phyloP scores from a whole-genome alignment of 2,113 vertebrate genomes.

The Odobenus rosmarus region DNA sequence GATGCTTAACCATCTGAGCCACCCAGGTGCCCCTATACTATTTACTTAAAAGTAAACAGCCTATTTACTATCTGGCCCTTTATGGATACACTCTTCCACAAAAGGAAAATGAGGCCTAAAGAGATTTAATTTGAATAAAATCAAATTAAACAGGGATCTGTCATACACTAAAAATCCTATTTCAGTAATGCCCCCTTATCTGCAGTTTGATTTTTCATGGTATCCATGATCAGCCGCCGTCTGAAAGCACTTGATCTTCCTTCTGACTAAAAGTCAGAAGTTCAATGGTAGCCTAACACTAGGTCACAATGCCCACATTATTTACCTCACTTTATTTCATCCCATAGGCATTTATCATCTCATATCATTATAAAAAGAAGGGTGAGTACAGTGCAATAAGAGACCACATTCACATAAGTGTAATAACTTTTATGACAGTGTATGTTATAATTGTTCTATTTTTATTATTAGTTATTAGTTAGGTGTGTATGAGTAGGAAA shows the following conservation, averaged over 20 bases:
- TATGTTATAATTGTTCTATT: background rate
- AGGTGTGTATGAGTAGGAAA: background rate
- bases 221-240: background rate
- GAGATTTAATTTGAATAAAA: slow-evolving; percentile 26
- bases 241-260: background rate
- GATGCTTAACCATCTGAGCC: too few relatives aligned
- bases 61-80: background rate
- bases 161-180: background rate
- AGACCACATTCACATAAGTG: background rate
- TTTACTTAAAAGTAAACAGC: background rate
- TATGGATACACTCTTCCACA: background rate
- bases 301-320: background rate
- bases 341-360: background rate
- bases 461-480: background rate
- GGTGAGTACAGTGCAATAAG: background rate
- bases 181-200: background rate
- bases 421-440: background rate
- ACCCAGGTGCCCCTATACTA: too few relatives aligned
- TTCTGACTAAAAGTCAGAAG: background rate
- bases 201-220: background rate
- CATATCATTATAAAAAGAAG: background rate
- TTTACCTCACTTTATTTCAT: background rate
- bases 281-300: background rate
- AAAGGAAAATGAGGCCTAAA: background rate
- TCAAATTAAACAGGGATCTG: background rate